A percentile compares a stretch with the other conserved stretches of the same genome.
Conservation (phyloP, 2,113 vertebrate species). For the Riparia riparia region DNA sequence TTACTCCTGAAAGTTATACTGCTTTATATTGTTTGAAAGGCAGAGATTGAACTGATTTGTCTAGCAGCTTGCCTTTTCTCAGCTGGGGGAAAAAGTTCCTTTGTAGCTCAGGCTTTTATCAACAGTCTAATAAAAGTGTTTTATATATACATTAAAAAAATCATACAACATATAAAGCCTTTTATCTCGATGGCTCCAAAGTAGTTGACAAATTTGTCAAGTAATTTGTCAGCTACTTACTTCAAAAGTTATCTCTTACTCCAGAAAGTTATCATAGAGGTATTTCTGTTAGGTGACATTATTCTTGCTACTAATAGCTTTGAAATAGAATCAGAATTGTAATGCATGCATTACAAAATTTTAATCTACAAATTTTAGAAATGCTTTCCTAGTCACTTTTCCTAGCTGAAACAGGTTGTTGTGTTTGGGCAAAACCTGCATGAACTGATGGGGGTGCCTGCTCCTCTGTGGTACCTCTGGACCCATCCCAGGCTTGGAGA, state of each 20-base stretch:
- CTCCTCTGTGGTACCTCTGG: background rate
- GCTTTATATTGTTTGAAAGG: conserved; percentile 71
- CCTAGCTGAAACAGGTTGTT: background rate
- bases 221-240: conserved; percentile 28
- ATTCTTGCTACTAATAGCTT: background rate
- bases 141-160: conserved; percentile 14
- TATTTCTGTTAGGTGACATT: background rate
- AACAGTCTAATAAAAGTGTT: conserved; percentile 15
- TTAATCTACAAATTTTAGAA: background rate
- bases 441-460: background rate
- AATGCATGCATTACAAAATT: background rate
- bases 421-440: background rate
- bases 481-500: background rate
- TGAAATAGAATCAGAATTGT: background rate
- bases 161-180: conserved; percentile 11
- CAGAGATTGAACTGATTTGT: conserved; percentile 64
- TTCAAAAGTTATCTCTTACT: background rate
- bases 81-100: background rate
- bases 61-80: conserved; percentile 50
- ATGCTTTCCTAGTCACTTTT: background rate
- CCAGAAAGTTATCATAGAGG: background rate
- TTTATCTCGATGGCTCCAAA: conserved; percentile 17
- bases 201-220: conserved; percentile 31
- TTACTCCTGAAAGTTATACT: conserved; percentile 66
- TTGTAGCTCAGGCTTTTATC: conserved; percentile 50